These are phyloP conservation scores for Esox masquinongy DNA, from an alignment of 2,797 vertebrate genomes.

Conservation along the genomic window DNA sequence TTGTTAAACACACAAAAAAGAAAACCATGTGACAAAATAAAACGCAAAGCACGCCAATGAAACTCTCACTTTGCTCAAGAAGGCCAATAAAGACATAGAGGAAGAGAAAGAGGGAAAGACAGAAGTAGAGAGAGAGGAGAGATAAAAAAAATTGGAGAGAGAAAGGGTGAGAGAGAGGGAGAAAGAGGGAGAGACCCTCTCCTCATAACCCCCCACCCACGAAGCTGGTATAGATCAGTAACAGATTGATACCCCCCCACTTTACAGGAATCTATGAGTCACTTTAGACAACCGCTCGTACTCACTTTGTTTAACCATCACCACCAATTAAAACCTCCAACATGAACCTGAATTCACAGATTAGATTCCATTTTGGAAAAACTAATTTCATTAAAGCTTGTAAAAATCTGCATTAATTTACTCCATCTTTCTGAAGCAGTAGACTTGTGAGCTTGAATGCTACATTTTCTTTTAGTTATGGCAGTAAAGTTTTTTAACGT, in stretches of 20 bases:
- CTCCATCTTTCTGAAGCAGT: slow-evolving; percentile 50
- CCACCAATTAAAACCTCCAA: slow-evolving; percentile 8
- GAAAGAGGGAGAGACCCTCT: neutral
- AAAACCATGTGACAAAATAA: slow-evolving; percentile 31
- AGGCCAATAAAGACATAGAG: slow-evolving; percentile 32
- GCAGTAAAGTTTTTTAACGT: slow-evolving; percentile 49
- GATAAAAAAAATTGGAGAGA: neutral
- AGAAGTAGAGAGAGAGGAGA: neutral
- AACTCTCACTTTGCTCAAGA: slow-evolving; percentile 25
- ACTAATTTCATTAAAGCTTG: slow-evolving; percentile 25
- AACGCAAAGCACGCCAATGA: slow-evolving; percentile 31
- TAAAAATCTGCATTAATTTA: slow-evolving; percentile 39
- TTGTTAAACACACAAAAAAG: slow-evolving; percentile 42
- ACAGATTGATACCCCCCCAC: slow-evolving; percentile 31
- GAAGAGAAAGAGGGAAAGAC: neutral
- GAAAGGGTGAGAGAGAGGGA: neutral
- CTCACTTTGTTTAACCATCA: neutral
- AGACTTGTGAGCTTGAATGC: slow-evolving; percentile 14
- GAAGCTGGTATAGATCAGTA: slow-evolving; percentile 39
- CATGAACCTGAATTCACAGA: slow-evolving; percentile 22
- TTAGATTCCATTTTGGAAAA: slow-evolving; percentile 26
- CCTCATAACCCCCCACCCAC: slow-evolving; percentile 21
- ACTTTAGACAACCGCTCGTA: slow-evolving; percentile 22
- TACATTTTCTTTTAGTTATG: slow-evolving; percentile 37
- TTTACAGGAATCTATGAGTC: slow-evolving; percentile 56